These are phyloP conservation scores for Arctia plantaginis DNA, from an alignment of 2,888 invertebrate species.

Conservation along the genomic window DNA sequence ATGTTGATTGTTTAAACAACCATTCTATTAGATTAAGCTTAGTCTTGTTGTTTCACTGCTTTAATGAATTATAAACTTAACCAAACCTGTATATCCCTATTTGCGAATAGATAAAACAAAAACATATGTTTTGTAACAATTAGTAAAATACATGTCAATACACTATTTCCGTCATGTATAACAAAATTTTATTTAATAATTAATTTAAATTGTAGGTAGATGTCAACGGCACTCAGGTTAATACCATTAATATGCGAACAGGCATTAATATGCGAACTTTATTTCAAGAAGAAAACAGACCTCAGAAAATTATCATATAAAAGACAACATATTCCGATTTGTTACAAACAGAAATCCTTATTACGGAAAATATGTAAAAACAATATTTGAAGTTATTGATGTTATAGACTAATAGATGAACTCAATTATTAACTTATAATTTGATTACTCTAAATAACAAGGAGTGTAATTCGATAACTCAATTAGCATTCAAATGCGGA, in stretches of 20 bases:
- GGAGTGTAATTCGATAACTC: constrained; percentile 37
- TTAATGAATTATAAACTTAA: not conserved
- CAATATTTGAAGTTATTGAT: not conserved
- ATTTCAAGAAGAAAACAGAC: not conserved
- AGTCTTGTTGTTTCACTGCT: not conserved
- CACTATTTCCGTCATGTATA: not conserved
- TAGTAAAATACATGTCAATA: not conserved
- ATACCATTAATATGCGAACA: too few relatives aligned
- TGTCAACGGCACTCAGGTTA: not conserved
- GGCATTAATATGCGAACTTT: not conserved
- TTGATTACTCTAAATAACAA: constrained; percentile 12
- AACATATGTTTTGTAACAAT: not conserved
- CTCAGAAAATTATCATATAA: not conserved
- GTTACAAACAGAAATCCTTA: not conserved
- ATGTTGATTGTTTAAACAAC: not conserved
- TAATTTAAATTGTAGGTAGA: not conserved
- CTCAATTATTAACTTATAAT: constrained; percentile 15
- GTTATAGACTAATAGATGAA: not conserved
- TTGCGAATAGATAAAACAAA: not conserved
- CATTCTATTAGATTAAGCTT: not conserved
- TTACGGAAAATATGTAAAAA: not conserved
- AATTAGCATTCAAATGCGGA: constrained; percentile 49
- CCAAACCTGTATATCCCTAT: not conserved
- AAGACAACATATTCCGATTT: not conserved
- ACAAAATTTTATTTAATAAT: not conserved